A percentile compares a stretch with the other conserved stretches of the same genome.
These are phyloP conservation scores for Spinus pinus DNA, from an alignment of 2,797 vertebrate genomes.

Conservation along the genomic window DNA sequence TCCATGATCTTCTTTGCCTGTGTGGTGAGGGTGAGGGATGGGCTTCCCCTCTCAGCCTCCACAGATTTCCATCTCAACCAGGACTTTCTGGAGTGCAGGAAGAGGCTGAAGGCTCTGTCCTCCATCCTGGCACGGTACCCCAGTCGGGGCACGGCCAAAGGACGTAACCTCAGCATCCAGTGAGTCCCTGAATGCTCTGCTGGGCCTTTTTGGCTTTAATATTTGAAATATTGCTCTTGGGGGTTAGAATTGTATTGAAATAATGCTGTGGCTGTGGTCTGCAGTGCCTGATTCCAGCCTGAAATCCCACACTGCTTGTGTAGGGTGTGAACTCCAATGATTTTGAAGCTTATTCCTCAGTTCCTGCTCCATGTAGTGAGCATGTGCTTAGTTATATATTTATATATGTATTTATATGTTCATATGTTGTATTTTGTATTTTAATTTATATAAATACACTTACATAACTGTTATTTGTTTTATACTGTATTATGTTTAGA, in stretches of 20 bases:
- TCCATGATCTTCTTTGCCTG: conserved; percentile 96
- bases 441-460: neutral
- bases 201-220: fast-evolving
- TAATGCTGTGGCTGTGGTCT: neutral
- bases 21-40: conserved; percentile 92
- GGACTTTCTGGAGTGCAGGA: conserved; percentile 89
- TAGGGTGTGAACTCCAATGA: neutral
- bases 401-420: neutral
- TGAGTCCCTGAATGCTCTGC: conserved; percentile 64
- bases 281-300: neutral
- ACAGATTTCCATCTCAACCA: conserved; percentile 90
- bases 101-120: conserved; percentile 84
- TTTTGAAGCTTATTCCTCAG: neutral
- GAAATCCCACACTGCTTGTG: neutral
- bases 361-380: neutral
- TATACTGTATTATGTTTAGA: fast-evolving
- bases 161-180: conserved; percentile 85
- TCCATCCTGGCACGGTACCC: conserved; percentile 78
- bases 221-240: neutral
- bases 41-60: conserved; percentile 94
- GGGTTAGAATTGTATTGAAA: fast-evolving
- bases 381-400: neutral
- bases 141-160: conserved; percentile 81
- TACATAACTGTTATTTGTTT: neutral
- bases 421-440: neutral